Conservation (phyloP, 1,140 invertebrate genomes). For the Telenomus remus region DNA sequence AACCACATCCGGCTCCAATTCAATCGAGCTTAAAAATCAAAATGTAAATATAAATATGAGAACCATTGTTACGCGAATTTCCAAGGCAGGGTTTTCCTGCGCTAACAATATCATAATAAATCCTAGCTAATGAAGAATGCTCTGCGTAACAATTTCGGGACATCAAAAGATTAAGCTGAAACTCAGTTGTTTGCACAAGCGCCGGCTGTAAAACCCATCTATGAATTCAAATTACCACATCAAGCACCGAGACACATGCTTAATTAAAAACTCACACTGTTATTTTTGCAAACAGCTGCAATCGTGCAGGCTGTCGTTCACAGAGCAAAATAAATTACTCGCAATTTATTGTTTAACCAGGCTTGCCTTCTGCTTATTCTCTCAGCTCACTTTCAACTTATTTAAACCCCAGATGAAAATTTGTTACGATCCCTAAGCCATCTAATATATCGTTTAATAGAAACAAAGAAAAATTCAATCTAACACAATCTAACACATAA, state of each 20-base stretch:
- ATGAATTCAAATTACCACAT: conserved; percentile 46
- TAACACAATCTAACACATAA: too few relatives aligned
- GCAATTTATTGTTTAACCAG: conserved; percentile 32
- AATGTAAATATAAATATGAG: too few relatives aligned
- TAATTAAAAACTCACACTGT: conserved; percentile 49
- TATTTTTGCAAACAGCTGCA: conserved; percentile 29
- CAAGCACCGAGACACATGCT: conserved; percentile 23
- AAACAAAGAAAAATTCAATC: too few relatives aligned
- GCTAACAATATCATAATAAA: conserved; percentile 18
- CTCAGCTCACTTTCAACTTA: too few relatives aligned
- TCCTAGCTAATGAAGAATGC: conserved; percentile 29
- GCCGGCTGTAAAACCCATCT: conserved; percentile 24
- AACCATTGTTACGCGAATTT: too few relatives aligned
- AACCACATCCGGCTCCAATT: too few relatives aligned
- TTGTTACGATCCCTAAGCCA: neutral
- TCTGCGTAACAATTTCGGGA: conserved; percentile 20
- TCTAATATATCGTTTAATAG: too few relatives aligned
- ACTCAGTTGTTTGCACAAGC: conserved; percentile 29
- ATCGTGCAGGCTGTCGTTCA: conserved; percentile 15
- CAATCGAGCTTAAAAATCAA: too few relatives aligned
- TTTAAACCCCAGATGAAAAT: neutral
- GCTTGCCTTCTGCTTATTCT: conserved; percentile 9
- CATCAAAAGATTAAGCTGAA: conserved; percentile 38
- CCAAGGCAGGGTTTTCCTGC: neutral
- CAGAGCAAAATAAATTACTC: conserved; percentile 22